These are phyloP conservation scores for Setipinna tenuifilis DNA, from an alignment of 2,797 vertebrate genomes.

Conservation along the genomic window DNA sequence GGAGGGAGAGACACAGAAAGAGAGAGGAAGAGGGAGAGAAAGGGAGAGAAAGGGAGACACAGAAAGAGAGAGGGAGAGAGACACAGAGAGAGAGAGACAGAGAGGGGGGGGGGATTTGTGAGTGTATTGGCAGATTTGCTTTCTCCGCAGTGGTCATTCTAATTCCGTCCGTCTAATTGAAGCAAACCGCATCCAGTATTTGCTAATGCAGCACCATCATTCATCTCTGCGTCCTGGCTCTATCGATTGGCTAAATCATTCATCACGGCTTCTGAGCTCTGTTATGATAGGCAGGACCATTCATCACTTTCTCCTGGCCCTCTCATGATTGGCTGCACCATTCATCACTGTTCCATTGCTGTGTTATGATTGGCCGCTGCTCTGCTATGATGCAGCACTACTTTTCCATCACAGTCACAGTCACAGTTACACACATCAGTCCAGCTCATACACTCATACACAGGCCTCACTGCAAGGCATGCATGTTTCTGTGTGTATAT, in stretches of 20 bases:
- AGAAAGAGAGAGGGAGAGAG: no score
- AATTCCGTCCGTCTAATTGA: constrained; percentile 46
- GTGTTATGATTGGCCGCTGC: no score
- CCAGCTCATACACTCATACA: no score
- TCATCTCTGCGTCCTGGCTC: constrained; percentile 29
- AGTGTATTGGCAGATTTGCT: constrained; percentile 37
- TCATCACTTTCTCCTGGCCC: background rate
- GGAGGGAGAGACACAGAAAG: background rate
- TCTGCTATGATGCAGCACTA: no score
- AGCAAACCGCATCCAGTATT: constrained; percentile 35
- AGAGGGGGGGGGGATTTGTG: constrained; percentile 11
- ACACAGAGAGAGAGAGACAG: background rate
- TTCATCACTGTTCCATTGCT: no score
- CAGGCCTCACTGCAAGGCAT: no score
- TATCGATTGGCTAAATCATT: background rate
- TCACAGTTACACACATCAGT: no score
- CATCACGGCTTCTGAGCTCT: background rate
- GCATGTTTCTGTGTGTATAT: no score
- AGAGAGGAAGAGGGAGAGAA: no score
- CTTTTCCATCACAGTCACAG: no score
- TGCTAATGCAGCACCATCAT: constrained; percentile 52
- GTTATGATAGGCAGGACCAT: background rate
- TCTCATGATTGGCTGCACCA: background rate
- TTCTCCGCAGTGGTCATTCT: constrained; percentile 40
- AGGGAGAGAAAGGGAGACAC: no score